These are phyloP conservation scores for Mycetomoellerius zeteki DNA, from an alignment of 1,140 invertebrate genomes.

Conservation along the genomic window DNA sequence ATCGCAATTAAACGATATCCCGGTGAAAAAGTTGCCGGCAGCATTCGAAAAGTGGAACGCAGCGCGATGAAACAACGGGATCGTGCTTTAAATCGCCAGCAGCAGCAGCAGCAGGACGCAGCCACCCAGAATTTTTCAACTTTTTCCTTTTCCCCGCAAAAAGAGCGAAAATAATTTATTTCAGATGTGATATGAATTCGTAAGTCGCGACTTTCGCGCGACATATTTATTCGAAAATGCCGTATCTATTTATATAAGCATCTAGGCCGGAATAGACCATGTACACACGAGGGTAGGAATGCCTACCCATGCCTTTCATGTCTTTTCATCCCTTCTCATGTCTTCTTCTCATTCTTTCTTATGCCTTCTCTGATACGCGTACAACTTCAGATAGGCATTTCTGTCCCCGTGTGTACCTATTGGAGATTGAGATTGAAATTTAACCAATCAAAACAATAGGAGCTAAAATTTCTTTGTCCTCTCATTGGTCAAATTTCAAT, in stretches of 20 bases:
- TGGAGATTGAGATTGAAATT: too few relatives aligned
- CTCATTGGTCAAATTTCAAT: too few relatives aligned
- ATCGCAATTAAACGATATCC: conserved; percentile 57
- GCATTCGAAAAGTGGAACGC: conserved; percentile 32
- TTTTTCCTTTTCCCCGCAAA: conserved; percentile 18
- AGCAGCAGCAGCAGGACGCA: background rate
- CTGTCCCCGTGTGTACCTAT: too few relatives aligned
- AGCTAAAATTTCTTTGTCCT: too few relatives aligned
- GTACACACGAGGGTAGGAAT: too few relatives aligned
- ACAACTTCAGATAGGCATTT: too few relatives aligned
- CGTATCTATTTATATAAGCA: background rate
- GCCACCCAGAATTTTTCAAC: conserved; percentile 12
- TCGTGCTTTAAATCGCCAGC: conserved; percentile 45
- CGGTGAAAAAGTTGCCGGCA: conserved; percentile 28
- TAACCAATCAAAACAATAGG: too few relatives aligned
- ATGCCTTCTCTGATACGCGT: too few relatives aligned
- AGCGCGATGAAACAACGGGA: conserved; percentile 22
- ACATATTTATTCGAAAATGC: conserved; percentile 21
- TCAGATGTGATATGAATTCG: conserved; percentile 23
- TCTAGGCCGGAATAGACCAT: background rate
- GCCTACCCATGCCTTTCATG: too few relatives aligned
- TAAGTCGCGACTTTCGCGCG: conserved; percentile 3
- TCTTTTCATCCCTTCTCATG: too few relatives aligned
- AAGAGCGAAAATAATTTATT: conserved; percentile 44
- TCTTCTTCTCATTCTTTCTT: too few relatives aligned